These are phyloP conservation scores for Heliconius melpomene DNA, from an alignment of 1,140 invertebrate species.

Conservation along the genomic window DNA sequence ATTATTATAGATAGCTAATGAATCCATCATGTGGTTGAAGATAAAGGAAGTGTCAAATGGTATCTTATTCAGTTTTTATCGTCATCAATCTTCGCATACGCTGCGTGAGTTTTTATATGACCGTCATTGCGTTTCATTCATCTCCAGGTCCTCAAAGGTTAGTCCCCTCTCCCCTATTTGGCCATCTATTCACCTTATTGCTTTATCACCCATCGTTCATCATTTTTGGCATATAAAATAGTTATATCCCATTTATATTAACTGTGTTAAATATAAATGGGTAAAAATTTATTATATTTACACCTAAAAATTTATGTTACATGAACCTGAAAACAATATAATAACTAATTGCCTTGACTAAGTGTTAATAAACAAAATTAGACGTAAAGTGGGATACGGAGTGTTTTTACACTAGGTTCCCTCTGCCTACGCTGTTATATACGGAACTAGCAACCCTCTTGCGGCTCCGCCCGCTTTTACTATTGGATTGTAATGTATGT, in stretches of 20 bases:
- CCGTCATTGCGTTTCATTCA: not conserved
- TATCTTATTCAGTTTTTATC: slow-evolving; percentile 1
- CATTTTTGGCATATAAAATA: not conserved
- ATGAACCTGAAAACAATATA: too few relatives aligned
- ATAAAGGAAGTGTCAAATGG: not conserved
- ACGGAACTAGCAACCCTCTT: too few relatives aligned
- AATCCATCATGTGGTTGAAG: not conserved
- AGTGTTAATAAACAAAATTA: too few relatives aligned
- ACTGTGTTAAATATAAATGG: not conserved
- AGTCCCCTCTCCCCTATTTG: not conserved
- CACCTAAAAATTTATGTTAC: not conserved
- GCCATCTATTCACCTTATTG: not conserved
- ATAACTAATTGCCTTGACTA: too few relatives aligned
- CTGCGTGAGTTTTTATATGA: not conserved
- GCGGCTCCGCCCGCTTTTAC: too few relatives aligned
- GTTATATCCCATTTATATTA: not conserved
- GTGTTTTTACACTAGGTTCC: too few relatives aligned
- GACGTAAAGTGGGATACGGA: too few relatives aligned
- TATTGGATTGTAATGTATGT: too few relatives aligned
- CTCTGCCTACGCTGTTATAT: too few relatives aligned
- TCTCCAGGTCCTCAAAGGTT: not conserved
- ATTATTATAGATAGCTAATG: not conserved
- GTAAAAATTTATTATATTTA: not conserved
- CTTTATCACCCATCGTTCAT: not conserved
- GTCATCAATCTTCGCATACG: not conserved